A percentile compares a stretch with the other conserved stretches of the same genome.
Evolutionary conservation across 2,888 invertebrate species (phyloP).

Genomic region (Pedicia rivosa): DNA sequence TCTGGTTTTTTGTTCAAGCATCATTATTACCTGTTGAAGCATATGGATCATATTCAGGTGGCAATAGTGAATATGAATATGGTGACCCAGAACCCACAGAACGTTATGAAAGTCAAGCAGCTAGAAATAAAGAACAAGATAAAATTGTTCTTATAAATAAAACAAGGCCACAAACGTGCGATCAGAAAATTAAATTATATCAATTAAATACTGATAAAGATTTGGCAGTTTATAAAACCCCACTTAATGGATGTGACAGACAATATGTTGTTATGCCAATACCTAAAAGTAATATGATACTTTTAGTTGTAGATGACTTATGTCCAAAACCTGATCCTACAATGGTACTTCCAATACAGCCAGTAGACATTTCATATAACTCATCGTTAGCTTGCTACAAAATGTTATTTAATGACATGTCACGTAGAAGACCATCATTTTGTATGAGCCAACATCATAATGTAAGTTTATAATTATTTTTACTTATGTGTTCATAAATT

Average conservation of each 20-base stretch:
- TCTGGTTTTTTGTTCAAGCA: slow-evolving; percentile 42
- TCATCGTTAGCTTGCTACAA: slow-evolving; percentile 45
- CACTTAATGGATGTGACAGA: slow-evolving; percentile 30
- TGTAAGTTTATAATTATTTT: slow-evolving; percentile 34
- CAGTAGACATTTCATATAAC: slow-evolving; percentile 35
- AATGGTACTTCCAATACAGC: slow-evolving; percentile 28
- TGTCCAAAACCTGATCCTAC: slow-evolving; percentile 38
- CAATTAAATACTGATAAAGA: slow-evolving; percentile 34
- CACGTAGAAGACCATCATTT: slow-evolving; percentile 50
- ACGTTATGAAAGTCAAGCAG: slow-evolving; percentile 20
- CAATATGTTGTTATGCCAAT: slow-evolving; percentile 61
- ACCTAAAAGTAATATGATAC: slow-evolving; percentile 59
- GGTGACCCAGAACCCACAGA: slow-evolving; percentile 8
- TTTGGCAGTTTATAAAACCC: slow-evolving; percentile 33
- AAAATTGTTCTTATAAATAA: slow-evolving; percentile 51
- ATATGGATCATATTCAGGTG: slow-evolving; percentile 17
- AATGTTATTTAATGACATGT: slow-evolving; percentile 36
- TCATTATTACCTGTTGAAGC: slow-evolving; percentile 34
- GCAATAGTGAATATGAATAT: background rate
- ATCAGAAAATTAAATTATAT: slow-evolving; percentile 49
- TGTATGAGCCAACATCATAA: slow-evolving; percentile 63
- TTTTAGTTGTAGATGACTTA: slow-evolving; percentile 55
- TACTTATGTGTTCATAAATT: background rate
- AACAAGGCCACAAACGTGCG: slow-evolving; percentile 73
- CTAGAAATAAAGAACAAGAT: slow-evolving; percentile 37